phyloP scores from a whole-genome alignment of 2,888 invertebrate species.

The Chironomus tentans region DNA sequence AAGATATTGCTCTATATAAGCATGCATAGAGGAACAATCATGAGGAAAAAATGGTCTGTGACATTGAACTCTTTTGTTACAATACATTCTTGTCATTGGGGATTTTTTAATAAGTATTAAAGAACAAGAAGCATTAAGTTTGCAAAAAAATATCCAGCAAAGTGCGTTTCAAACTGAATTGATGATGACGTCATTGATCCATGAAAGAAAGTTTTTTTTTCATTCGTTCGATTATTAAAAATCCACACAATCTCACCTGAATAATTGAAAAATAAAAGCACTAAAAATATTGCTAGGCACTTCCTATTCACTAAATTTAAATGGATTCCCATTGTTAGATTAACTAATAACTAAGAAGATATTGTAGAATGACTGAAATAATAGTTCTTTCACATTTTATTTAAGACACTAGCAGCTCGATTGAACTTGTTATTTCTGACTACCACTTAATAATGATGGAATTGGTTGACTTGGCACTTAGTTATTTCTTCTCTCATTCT shows the following conservation, averaged over 20 bases:
- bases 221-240: not conserved
- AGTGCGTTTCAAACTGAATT: not conserved
- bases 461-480: not conserved
- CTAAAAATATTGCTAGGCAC: not conserved
- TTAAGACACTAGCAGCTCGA: not conserved
- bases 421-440: not conserved
- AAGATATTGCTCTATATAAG: not conserved
- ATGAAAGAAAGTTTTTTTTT: not conserved
- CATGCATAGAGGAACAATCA: not conserved
- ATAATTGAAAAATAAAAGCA: not conserved
- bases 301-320: not conserved
- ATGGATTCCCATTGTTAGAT: not conserved
- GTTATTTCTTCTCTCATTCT: not conserved
- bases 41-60: constrained; percentile 1
- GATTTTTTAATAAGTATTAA: not conserved
- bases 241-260: not conserved
- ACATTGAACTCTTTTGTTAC: constrained; percentile 30
- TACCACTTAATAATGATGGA: not conserved
- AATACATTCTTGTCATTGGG: constrained; percentile 11
- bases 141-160: not conserved
- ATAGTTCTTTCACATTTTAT: not conserved
- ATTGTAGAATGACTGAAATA: not conserved
- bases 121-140: not conserved
- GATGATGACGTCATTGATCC: not conserved
- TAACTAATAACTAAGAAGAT: not conserved